phyloP scores from a whole-genome alignment of 2,797 vertebrate genomes.

The Spea hammondii region DNA sequence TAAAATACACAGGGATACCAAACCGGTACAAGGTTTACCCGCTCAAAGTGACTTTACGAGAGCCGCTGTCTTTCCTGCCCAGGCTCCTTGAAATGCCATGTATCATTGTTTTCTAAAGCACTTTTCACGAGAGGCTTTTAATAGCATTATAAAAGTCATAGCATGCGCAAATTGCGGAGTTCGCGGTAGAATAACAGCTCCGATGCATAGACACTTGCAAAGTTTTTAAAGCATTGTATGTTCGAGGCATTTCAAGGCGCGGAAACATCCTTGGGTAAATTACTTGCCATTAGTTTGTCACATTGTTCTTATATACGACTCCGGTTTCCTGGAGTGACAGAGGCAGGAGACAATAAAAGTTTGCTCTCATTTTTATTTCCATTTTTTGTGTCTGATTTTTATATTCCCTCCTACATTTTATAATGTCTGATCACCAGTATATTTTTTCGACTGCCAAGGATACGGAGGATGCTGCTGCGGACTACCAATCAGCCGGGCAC shows the following conservation, averaged over 20 bases:
- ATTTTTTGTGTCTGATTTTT: slow-evolving; percentile 66
- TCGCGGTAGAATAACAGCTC: slow-evolving; percentile 58
- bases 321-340: slow-evolving; percentile 73
- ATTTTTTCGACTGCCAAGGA: slow-evolving; percentile 57
- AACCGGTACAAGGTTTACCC: too few relatives aligned
- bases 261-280: slow-evolving; percentile 78
- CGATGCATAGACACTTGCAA: slow-evolving; percentile 67
- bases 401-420: slow-evolving; percentile 61
- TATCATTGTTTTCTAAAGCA: slow-evolving; percentile 67
- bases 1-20: too few relatives aligned
- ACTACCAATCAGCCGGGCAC: slow-evolving; percentile 51
- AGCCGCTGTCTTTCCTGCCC: slow-evolving; percentile 52
- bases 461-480: slow-evolving; percentile 42
- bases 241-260: slow-evolving; percentile 74
- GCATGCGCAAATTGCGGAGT: slow-evolving; percentile 72
- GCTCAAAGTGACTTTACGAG: slow-evolving; percentile 66
- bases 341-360: slow-evolving; percentile 73
- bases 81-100: slow-evolving; percentile 63
- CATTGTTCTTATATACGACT: slow-evolving; percentile 78
- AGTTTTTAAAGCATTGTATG: slow-evolving; percentile 66
- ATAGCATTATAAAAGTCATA: slow-evolving; percentile 76
- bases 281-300: slow-evolving; percentile 79
- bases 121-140: slow-evolving; percentile 70
- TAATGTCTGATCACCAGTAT: slow-evolving; percentile 58
- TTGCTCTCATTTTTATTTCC: slow-evolving; percentile 74